Conservation (phyloP, 1,140 invertebrate species). For the Luehdorfia chinensis region DNA sequence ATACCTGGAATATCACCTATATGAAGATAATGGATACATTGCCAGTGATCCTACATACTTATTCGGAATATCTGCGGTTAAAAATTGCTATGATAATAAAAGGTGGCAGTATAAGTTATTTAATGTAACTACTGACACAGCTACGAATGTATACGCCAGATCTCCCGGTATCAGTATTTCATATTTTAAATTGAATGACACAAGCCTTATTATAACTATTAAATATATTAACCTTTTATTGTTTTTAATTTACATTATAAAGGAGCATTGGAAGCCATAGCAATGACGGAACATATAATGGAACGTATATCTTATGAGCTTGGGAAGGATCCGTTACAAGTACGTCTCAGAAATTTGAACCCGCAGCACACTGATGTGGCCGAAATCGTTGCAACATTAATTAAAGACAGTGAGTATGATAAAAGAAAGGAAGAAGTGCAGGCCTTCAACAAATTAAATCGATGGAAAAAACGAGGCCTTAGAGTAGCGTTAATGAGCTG, state of each 20-base stretch:
- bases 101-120: conserved; percentile 78
- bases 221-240: too few species aligned
- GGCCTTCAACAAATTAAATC: conserved; percentile 82
- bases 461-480: conserved; percentile 87
- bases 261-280: conserved; percentile 82
- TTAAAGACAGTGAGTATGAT: conserved; percentile 78
- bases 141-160: conserved; percentile 79
- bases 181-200: too few species aligned
- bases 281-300: conserved; percentile 87
- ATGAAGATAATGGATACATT: conserved; percentile 79
- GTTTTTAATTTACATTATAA: too few species aligned
- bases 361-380: conserved; percentile 51
- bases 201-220: too few species aligned
- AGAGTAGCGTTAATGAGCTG: conserved; percentile 81
- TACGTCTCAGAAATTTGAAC: conserved; percentile 81
- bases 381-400: conserved; percentile 78
- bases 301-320: conserved; percentile 86
- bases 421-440: conserved; percentile 73
- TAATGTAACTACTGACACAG: conserved; percentile 79
- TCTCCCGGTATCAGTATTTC: conserved; percentile 77
- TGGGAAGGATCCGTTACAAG: conserved; percentile 82
- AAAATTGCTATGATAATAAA: conserved; percentile 77
- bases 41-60: conserved; percentile 73
- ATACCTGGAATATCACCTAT: conserved; percentile 78
- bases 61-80: conserved; percentile 21